phyloP scores from a whole-genome alignment of 2,797 vertebrate species.

The Gorsachius magnificus region DNA sequence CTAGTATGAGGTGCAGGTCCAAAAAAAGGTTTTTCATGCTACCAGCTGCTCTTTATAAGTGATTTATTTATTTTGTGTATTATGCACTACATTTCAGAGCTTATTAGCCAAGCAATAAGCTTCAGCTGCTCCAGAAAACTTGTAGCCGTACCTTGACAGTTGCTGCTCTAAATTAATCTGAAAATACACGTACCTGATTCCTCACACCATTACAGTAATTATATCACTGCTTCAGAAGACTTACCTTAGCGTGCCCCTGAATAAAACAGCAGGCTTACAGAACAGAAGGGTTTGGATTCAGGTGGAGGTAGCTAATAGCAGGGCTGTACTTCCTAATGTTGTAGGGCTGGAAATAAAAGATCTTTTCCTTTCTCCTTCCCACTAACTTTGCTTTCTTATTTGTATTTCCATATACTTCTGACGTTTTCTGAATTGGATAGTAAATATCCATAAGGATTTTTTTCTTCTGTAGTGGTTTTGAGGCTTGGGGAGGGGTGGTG shows the following conservation, averaged over 20 bases:
- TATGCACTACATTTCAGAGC: not conserved
- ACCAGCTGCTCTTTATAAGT: not conserved
- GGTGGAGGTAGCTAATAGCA: not conserved
- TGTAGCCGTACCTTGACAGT: not conserved
- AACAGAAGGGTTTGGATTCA: not conserved
- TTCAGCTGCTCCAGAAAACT: not conserved
- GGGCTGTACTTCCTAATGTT: not conserved
- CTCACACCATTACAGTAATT: not conserved
- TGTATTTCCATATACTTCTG: not conserved
- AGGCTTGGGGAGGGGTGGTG: not conserved
- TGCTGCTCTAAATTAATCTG: not conserved
- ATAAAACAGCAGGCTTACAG: not conserved
- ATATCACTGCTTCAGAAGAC: not conserved
- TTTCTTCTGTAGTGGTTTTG: not conserved
- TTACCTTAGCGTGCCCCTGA: not conserved
- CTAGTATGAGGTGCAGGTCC: not conserved
- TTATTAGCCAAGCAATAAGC: not conserved
- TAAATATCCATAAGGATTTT: not conserved
- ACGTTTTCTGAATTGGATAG: not conserved
- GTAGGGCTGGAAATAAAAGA: not conserved
- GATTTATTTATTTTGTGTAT: not conserved
- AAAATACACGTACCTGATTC: not conserved
- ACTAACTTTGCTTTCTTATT: not conserved
- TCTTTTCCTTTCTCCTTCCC: not conserved
- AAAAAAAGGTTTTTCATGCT: not conserved